Evolutionary conservation across 2,113 vertebrate genomes (phyloP), one percentile per base, ranked within the genome.

Genomic region (Ovis canadensis): DNA sequence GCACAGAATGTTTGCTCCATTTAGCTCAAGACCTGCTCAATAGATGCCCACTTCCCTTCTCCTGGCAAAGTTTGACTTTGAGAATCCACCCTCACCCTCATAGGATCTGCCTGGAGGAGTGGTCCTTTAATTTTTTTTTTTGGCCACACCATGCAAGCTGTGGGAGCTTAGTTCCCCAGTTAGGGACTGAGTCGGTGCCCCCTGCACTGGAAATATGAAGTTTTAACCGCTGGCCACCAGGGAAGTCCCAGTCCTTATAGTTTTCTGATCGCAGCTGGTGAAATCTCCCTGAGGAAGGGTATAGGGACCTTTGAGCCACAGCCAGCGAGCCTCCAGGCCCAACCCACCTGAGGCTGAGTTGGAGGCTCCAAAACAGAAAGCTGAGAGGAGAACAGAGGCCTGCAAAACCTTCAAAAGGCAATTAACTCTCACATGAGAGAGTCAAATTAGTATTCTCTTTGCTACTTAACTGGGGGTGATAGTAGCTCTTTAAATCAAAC

Each of bases 401-500:
- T 50, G 43, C 7, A 52, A 87, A 83, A 52, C 45, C 91, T 96
- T 83, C 60, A 31, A 59, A 60, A 97, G 62, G 96, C 88, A 98
- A 97, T 98, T 91, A 94, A 91, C 62, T 88, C 87, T 88, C 87
- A 6, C 15, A 50, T 33, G 33, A 71, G 78, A 82, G 48, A 81
- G 90, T 89, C 60, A 94, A 93, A 67, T 87, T 74, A 91, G 88
- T 95, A 91, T 93, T 89, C 85, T 93, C 88, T 62, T 14, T 62
- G 83, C 94, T 71, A 33, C 94, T 96, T 97, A 91, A 97, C 77
- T 97, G 97, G 93, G 78, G 62, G 87, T 96, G 94, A 89, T 60
- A 67, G 96, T 86, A 87, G 64, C 93, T 91, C 93, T 95, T 98
- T 97, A 96, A 96, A 98, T 98, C 97, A 97, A 88, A 89, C 89